These are phyloP conservation scores for Decapterus maruadsi DNA, from an alignment of 2,797 vertebrate genomes.

Conservation along the genomic window DNA sequence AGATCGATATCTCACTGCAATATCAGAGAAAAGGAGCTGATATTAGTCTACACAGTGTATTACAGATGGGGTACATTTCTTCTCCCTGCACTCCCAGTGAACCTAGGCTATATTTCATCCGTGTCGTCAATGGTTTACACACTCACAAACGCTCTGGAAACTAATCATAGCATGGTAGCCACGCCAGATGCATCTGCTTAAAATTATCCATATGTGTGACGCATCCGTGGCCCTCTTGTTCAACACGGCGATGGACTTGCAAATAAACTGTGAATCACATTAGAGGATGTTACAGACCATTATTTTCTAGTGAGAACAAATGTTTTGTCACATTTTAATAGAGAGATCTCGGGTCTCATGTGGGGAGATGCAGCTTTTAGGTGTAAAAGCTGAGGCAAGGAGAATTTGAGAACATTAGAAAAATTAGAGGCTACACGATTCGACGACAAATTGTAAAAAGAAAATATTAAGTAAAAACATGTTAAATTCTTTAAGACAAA, in stretches of 20 bases:
- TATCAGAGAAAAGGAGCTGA: constrained; percentile 99
- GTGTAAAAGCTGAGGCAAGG: constrained; percentile 17
- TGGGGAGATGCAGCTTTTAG: constrained; percentile 49
- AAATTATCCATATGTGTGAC: constrained; percentile 83
- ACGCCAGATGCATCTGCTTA: constrained; percentile 88
- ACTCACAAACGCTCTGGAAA: constrained; percentile 89
- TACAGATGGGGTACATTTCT: constrained; percentile 99
- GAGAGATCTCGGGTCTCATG: constrained; percentile 63
- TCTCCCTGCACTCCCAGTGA: constrained; percentile 95
- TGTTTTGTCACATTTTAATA: constrained; percentile 82
- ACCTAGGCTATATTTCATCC: constrained; percentile 96
- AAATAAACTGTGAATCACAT: constrained; percentile 83
- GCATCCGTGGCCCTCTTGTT: constrained; percentile 70
- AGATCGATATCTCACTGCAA: constrained; percentile 99
- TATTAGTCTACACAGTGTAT: constrained; percentile 99
- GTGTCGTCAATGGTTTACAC: constrained; percentile 90
- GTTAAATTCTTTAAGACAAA: not conserved
- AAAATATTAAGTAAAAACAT: not conserved
- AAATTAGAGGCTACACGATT: not conserved
- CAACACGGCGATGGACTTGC: constrained; percentile 77
- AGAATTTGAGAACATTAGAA: constrained; percentile 19
- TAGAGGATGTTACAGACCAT: constrained; percentile 76
- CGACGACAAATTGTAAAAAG: not conserved
- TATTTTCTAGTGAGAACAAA: constrained; percentile 77
- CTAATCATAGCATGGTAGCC: constrained; percentile 89